Base-by-base conservation (phyloP, 2,113 vertebrate genomes). In the Smithornis capensis region DNA sequence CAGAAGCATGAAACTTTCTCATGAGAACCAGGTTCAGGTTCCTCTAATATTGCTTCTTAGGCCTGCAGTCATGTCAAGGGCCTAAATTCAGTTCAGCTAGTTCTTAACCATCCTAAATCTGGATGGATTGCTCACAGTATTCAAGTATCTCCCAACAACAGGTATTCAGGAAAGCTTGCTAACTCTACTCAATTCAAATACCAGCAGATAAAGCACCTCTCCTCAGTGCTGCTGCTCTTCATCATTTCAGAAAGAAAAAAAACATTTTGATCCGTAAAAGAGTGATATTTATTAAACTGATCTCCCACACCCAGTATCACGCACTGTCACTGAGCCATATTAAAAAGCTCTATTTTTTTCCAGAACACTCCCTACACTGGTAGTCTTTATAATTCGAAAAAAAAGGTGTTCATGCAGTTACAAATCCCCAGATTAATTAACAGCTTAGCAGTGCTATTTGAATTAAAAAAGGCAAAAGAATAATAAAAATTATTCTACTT, bases 121-220 rank as follows among this genome's bases (percentile, higher is more conserved):
- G n/a, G n/a, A n/a, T n/a, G n/a, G n/a, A n/a, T n/a, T n/a, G n/a
- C n/a, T n/a, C n/a, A n/a, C n/a, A n/a, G n/a, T n/a, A n/a, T n/a
- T n/a, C n/a, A n/a, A n/a, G n/a, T n/a, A n/a, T n/a, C n/a, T n/a
- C n/a, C n/a, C n/a, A n/a, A n/a, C n/a, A n/a, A 21, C 10, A 90
- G 92, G 84, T 71, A 92, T 69, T 91, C 73, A 93, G 89, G 38
- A 96, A 95, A 80, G 87, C 78, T 92, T 91, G 89, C 87, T 31
- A 16, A 62, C 56, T 60, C 35, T 73, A 73, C 47, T 31, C 92
- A 83, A 86, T 65, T 83, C 83, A 82, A 94, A 57, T 56, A 89
- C 47, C 77, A 83, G 68, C 18, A 84, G 92, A 93, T 80, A 91
- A 85, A 92, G 44, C 64, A 75, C 12, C 45, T 65, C 82, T 83